Percentiles rank a stretch among this genome's conserved stretches.
Conservation (phyloP, 2,888 invertebrate genomes). For the Ectemnius lituratus region DNA sequence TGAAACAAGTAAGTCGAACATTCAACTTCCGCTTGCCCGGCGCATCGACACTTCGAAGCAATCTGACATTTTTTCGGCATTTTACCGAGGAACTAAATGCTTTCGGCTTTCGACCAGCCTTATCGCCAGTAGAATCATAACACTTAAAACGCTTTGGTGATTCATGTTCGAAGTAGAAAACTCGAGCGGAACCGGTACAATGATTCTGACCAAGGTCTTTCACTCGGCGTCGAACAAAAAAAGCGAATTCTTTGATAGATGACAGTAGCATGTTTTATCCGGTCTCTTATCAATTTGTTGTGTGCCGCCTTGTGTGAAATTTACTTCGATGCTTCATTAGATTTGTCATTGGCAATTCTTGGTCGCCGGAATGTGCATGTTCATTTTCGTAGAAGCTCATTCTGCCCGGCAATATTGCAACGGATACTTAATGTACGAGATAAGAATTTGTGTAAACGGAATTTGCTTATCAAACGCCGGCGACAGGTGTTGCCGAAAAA, state of each 20-base stretch:
- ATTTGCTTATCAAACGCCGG: constrained; percentile 1
- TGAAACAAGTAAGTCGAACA: constrained; percentile 70
- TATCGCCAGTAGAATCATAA: constrained; percentile 46
- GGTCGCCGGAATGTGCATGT: too few species aligned
- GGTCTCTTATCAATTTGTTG: not conserved
- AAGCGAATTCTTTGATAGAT: not conserved
- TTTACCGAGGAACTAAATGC: constrained; percentile 19
- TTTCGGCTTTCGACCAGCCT: constrained; percentile 39
- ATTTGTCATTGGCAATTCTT: too few species aligned
- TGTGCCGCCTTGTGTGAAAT: not conserved
- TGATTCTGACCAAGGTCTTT: not conserved
- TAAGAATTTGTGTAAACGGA: not conserved
- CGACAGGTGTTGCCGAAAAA: constrained; percentile 1
- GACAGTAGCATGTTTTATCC: not conserved
- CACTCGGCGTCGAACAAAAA: not conserved
- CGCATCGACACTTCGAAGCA: not conserved
- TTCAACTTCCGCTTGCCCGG: not conserved
- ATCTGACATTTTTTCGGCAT: constrained; percentile 2
- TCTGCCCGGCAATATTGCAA: not conserved
- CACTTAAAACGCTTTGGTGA: constrained; percentile 41
- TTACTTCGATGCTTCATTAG: not conserved
- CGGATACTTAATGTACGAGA: not conserved
- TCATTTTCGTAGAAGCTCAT: not conserved
- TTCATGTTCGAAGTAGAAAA: constrained; percentile 24
- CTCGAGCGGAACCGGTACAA: not conserved